Evolutionary conservation across 2,888 invertebrate species (phyloP).

Genomic region (Cephus pulcher): DNA sequence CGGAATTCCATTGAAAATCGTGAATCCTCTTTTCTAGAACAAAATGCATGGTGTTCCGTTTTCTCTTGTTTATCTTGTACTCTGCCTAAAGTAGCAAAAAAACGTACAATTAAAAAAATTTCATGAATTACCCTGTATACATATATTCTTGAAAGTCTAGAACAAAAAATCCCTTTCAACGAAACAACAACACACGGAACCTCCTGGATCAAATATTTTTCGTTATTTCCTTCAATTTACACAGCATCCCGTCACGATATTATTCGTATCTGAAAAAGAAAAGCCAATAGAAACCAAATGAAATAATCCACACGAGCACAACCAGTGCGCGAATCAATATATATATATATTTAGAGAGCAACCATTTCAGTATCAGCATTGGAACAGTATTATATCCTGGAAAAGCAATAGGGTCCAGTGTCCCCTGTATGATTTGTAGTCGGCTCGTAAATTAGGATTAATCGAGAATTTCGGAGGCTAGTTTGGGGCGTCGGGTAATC

Average conservation of each 20-base stretch:
- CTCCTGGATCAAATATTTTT: background rate
- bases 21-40: background rate
- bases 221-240: background rate
- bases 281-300: background rate
- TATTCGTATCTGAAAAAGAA: background rate
- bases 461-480: conserved; percentile 37
- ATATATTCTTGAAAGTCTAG: background rate
- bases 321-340: background rate
- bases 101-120: background rate
- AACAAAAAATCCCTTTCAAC: background rate
- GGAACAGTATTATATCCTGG: background rate
- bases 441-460: conserved; percentile 51
- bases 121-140: background rate
- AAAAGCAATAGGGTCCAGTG: background rate
- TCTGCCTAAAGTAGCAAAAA: background rate
- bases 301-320: background rate
- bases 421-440: conserved; percentile 44
- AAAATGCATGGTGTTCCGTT: background rate
- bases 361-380: too few relatives aligned
- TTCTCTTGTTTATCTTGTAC: background rate
- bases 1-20: background rate
- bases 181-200: too few relatives aligned
- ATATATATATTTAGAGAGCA: too few relatives aligned
- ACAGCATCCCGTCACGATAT: background rate
- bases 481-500: conserved; percentile 33